Percentiles rank a stretch among this genome's conserved stretches.
Evolutionary conservation across 2,888 invertebrate species (phyloP).

Genomic region (Tanytarsus gracilentus): DNA sequence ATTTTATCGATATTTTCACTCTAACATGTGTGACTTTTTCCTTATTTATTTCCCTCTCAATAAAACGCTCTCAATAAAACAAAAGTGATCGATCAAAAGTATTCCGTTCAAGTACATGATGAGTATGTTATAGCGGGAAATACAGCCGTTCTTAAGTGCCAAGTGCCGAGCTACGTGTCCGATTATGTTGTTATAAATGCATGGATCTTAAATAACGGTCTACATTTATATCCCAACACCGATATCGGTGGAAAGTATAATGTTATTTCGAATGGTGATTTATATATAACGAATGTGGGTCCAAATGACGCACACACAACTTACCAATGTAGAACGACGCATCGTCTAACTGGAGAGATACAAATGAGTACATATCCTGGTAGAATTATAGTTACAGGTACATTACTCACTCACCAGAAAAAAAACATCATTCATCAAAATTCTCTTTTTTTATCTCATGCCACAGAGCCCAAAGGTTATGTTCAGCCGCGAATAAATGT

Average conservation of each 20-base stretch:
- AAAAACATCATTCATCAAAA: slow-evolving; percentile 30
- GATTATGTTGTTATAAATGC: slow-evolving; percentile 82
- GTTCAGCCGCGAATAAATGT: slow-evolving; percentile 64
- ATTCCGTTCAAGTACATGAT: slow-evolving; percentile 83
- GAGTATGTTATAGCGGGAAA: slow-evolving; percentile 87
- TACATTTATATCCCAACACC: slow-evolving; percentile 68
- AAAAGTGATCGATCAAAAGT: slow-evolving; percentile 72
- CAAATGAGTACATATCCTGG: slow-evolving; percentile 62
- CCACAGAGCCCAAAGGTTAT: slow-evolving; percentile 60
- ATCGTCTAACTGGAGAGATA: slow-evolving; percentile 64
- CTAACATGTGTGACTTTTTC: neutral
- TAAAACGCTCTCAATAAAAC: no score
- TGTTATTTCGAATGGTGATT: slow-evolving; percentile 69
- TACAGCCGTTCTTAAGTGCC: slow-evolving; percentile 81
- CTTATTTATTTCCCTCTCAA: slow-evolving; percentile 34
- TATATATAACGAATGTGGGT: slow-evolving; percentile 73
- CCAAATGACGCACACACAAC: slow-evolving; percentile 68
- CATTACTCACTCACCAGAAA: neutral
- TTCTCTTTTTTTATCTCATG: neutral
- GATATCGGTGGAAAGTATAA: slow-evolving; percentile 69
- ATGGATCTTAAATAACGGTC: slow-evolving; percentile 76
- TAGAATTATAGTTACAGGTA: slow-evolving; percentile 48
- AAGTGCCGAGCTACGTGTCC: slow-evolving; percentile 78
- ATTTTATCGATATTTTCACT: neutral
- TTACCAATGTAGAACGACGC: slow-evolving; percentile 73